A percentile compares a stretch with the other conserved stretches of the same genome.
Evolutionary conservation across 2,113 vertebrate species (phyloP).

Genomic region (Alosa alosa): DNA sequence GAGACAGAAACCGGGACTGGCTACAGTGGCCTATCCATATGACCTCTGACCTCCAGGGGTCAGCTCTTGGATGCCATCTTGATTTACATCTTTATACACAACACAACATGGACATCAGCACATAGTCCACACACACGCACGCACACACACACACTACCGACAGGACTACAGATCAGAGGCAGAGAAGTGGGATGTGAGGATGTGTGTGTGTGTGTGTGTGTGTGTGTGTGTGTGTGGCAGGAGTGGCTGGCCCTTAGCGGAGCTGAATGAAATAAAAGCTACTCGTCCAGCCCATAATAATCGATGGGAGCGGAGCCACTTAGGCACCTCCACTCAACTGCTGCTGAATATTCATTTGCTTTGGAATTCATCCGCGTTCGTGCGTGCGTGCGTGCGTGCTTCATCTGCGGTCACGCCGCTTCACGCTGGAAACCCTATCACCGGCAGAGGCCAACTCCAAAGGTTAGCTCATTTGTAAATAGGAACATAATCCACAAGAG

Average conservation of each 20-base stretch:
- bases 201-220: conserved; percentile 38
- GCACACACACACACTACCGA: conserved; percentile 42
- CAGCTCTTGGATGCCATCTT: no score
- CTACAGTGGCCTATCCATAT: no score
- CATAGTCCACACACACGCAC: background rate
- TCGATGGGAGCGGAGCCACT: conserved; percentile 61
- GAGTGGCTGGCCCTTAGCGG: conserved; percentile 62
- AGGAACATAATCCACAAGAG: conserved; percentile 50
- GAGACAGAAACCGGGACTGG: no score
- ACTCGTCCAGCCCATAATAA: conserved; percentile 71
- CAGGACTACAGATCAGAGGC: conserved; percentile 54
- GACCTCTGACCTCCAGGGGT: no score
- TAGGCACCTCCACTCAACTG: conserved; percentile 41
- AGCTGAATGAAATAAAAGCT: conserved; percentile 75
- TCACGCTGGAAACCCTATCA: conserved; percentile 57
- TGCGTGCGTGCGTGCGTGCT: conserved; percentile 34
- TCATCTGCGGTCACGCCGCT: conserved; percentile 42
- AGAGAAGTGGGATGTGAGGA: conserved; percentile 50
- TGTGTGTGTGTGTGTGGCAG: background rate
- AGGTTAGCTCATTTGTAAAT: conserved; percentile 76
- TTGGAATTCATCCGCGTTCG: conserved; percentile 64
- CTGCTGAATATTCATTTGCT: conserved; percentile 61
- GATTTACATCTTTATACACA: no score
- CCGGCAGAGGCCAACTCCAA: conserved; percentile 64
- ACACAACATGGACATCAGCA: no score